Percentiles rank a stretch among this genome's conserved stretches.
These are phyloP conservation scores for Meloidogyne floridensis DNA, from an alignment of 1,140 invertebrate species.

Conservation along the genomic window DNA sequence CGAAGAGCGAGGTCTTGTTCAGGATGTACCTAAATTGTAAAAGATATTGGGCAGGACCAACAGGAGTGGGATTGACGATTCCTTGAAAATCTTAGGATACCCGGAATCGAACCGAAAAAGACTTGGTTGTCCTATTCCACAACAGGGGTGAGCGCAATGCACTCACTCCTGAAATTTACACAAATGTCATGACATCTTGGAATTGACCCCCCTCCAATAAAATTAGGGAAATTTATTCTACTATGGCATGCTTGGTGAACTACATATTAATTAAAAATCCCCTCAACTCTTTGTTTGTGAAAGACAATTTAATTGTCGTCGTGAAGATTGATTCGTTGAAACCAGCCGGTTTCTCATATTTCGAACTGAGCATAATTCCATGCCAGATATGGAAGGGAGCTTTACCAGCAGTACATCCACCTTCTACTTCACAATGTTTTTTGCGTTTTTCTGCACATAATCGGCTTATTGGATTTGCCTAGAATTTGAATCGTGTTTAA, in stretches of 20 bases:
- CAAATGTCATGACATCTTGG: too few relatives aligned
- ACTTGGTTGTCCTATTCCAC: too few relatives aligned
- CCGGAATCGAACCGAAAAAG: too few relatives aligned
- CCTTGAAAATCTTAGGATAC: too few relatives aligned
- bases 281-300: neutral
- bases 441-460: neutral
- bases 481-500: neutral
- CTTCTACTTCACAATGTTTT: neutral
- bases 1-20: neutral
- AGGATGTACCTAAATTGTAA: too few relatives aligned
- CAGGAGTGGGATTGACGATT: too few relatives aligned
- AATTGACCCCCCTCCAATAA: too few relatives aligned
- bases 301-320: neutral
- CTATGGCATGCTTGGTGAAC: too few relatives aligned
- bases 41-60: too few relatives aligned
- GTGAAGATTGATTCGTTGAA: neutral
- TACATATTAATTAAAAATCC: neutral
- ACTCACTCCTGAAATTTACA: too few relatives aligned
- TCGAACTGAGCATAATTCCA: neutral
- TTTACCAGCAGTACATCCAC: neutral
- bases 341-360: neutral
- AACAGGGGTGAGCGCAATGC: too few relatives aligned
- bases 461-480: neutral
- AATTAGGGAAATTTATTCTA: too few relatives aligned
- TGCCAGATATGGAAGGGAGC: neutral